Percentiles rank a stretch among this genome's conserved stretches.
Conservation (phyloP, 35 echinoderm and acorn worm species). For the Ptychodera flava region DNA sequence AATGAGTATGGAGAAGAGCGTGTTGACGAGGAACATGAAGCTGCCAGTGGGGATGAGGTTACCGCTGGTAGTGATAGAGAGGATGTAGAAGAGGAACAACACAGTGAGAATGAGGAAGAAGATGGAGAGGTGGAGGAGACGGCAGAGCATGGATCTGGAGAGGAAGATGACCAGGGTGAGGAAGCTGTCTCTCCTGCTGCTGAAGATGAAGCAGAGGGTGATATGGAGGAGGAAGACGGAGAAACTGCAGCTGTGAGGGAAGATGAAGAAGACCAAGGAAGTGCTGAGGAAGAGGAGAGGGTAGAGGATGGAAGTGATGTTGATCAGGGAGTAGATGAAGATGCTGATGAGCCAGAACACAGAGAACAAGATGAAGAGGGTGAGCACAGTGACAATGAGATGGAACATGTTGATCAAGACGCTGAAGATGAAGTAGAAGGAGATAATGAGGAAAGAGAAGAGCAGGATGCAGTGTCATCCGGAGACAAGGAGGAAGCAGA, state of each 20-base stretch:
- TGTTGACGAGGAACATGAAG: slow-evolving; percentile 18
- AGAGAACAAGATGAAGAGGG: not conserved
- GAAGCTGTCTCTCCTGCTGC: slow-evolving; percentile 4
- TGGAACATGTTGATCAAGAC: no score
- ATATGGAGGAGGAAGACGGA: not conserved
- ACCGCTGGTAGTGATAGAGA: slow-evolving; percentile 8
- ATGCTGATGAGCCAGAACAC: slow-evolving; percentile 8
- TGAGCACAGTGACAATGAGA: not conserved
- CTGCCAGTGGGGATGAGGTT: slow-evolving; percentile 13
- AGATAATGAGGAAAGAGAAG: slow-evolving; percentile 28
- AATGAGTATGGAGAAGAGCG: slow-evolving; percentile 1
- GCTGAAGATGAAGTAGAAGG: slow-evolving; percentile 24
- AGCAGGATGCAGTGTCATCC: slow-evolving; percentile 13
- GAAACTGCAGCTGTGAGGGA: not conserved
- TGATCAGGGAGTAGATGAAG: slow-evolving; percentile 10
- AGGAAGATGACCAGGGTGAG: not conserved
- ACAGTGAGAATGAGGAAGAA: slow-evolving; percentile 10
- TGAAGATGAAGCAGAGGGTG: slow-evolving; percentile 29
- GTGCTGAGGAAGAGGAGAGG: slow-evolving; percentile 9
- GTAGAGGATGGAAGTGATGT: slow-evolving; percentile 11
- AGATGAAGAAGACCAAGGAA: slow-evolving; percentile 15
- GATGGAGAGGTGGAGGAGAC: slow-evolving; percentile 17
- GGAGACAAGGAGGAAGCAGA: slow-evolving; percentile 31
- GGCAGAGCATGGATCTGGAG: slow-evolving; percentile 18
- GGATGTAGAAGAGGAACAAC: not conserved